Percentiles rank a stretch among this genome's conserved stretches.
Evolutionary conservation across 2,113 vertebrate species (phyloP).

Genomic region (Silurus glanis): DNA sequence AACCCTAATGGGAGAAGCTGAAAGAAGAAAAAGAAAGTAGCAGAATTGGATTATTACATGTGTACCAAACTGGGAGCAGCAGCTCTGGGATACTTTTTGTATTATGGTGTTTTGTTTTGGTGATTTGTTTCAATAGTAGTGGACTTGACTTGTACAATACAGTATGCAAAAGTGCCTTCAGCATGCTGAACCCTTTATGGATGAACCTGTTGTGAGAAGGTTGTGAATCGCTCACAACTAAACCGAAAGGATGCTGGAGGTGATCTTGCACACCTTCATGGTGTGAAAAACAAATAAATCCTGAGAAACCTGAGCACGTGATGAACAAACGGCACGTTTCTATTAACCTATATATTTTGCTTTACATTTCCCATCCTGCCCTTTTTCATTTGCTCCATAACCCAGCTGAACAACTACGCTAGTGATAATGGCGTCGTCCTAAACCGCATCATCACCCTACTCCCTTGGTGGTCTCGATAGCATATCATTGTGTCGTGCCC

Average conservation of each 20-base stretch:
- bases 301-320: neutral
- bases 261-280: too few species aligned
- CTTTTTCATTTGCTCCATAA: neutral
- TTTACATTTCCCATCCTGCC: neutral
- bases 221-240: too few species aligned
- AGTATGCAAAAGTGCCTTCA: too few species aligned
- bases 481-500: neutral
- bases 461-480: neutral
- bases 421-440: neutral
- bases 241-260: too few species aligned
- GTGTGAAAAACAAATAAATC: neutral
- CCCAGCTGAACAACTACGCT: neutral
- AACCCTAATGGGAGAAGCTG: too few species aligned
- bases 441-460: neutral
- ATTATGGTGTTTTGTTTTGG: neutral
- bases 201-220: too few species aligned
- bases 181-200: too few species aligned
- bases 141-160: neutral
- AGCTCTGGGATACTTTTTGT: neutral
- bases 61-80: neutral
- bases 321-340: neutral
- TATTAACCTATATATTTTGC: neutral
- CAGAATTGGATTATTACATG: neutral
- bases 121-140: neutral
- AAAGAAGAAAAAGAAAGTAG: too few species aligned